Percentiles rank a stretch among this genome's conserved stretches.
phyloP scores from a whole-genome alignment of 2,888 invertebrate genomes.

The Teleiodes luculella region DNA sequence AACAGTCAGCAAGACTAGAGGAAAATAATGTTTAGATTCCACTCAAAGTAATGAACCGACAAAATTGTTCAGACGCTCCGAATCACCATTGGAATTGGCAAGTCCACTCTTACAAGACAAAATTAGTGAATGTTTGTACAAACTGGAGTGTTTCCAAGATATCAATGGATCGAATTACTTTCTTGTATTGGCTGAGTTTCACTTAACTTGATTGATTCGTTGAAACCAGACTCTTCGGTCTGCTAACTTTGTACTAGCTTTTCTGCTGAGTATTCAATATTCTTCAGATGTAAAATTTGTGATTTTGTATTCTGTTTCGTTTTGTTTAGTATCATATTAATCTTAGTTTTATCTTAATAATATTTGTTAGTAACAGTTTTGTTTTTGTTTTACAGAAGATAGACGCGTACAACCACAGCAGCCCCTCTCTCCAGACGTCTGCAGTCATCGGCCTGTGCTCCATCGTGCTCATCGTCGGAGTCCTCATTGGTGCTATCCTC shows the following conservation, averaged over 20 bases:
- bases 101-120: slow-evolving; percentile 39
- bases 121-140: slow-evolving; percentile 39
- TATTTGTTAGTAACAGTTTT: background rate
- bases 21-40: background rate
- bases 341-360: too few species aligned
- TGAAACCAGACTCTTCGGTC: background rate
- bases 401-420: slow-evolving; percentile 92
- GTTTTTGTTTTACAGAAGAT: slow-evolving; percentile 84
- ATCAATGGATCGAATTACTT: slow-evolving; percentile 34
- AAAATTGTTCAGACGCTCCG: slow-evolving; percentile 14
- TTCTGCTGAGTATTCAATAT: background rate
- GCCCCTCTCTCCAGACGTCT: slow-evolving; percentile 90
- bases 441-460: slow-evolving; percentile 91
- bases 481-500: slow-evolving; percentile 88
- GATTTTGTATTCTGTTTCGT: too few species aligned
- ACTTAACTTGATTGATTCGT: slow-evolving; percentile 45
- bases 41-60: background rate
- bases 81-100: slow-evolving; percentile 42
- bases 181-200: slow-evolving; percentile 30
- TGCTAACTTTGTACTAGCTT: background rate
- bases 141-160: slow-evolving; percentile 52
- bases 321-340: too few species aligned
- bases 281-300: background rate
- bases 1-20: background rate
- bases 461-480: slow-evolving; percentile 85